A percentile compares a stretch with the other conserved stretches of the same genome.
Evolutionary conservation across 1,140 invertebrate species (phyloP).

Genomic region (Gryon sp.): DNA sequence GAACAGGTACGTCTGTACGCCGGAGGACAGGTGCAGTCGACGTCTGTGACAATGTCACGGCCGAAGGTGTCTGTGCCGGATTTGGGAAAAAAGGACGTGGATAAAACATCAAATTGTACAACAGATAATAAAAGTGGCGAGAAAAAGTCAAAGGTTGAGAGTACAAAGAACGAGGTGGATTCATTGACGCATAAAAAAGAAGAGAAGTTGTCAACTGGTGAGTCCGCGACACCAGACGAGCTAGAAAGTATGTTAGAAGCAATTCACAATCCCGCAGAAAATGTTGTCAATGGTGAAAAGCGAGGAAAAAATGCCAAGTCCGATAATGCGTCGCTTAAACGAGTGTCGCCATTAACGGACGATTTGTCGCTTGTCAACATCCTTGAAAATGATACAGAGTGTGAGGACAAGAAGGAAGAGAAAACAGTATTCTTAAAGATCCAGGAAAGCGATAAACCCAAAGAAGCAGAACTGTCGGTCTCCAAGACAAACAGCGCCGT

Average conservation of each 20-base stretch:
- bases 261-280: conserved; percentile 77
- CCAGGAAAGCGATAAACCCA: conserved; percentile 64
- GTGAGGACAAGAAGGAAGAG: conserved; percentile 69
- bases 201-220: conserved; percentile 23
- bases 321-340: conserved; percentile 67
- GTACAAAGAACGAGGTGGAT: conserved; percentile 6
- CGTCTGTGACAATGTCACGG: conserved; percentile 68
- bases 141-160: conserved; percentile 13
- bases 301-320: conserved; percentile 54
- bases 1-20: conserved; percentile 22
- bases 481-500: conserved; percentile 48
- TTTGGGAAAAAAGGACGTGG: conserved; percentile 58
- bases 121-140: conserved; percentile 33
- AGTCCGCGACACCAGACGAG: conserved; percentile 73
- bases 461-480: conserved; percentile 59
- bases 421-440: conserved; percentile 58
- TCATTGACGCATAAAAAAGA: conserved; percentile 41
- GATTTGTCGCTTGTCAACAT: conserved; percentile 77
- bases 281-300: conserved; percentile 68
- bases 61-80: conserved; percentile 73
- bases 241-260: conserved; percentile 77
- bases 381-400: conserved; percentile 75
- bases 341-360: conserved; percentile 75
- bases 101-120: conserved; percentile 12
- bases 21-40: conserved; percentile 64